Evolutionary conservation across 2,797 vertebrate genomes (phyloP).

Genomic region (Podarcis siculus): DNA sequence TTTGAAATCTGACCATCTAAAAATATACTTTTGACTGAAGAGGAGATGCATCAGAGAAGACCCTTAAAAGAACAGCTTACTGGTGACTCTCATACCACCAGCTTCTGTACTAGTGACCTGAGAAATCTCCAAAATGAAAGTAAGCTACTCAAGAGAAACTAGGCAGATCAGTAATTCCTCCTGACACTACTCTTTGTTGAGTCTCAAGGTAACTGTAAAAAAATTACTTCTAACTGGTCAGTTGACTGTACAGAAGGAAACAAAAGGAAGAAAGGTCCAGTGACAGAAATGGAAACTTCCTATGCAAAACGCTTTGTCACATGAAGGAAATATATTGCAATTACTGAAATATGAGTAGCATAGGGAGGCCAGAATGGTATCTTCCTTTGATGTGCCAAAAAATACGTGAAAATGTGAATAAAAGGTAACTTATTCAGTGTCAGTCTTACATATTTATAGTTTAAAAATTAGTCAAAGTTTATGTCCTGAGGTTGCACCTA

Average conservation of each 20-base stretch:
- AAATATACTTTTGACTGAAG: conserved; percentile 6
- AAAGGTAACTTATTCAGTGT: conserved; percentile 85
- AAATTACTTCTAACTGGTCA: conserved; percentile 14
- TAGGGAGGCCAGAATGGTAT: conserved; percentile 58
- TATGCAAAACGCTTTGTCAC: conserved; percentile 23
- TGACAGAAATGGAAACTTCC: conserved; percentile 29
- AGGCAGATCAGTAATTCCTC: conserved; percentile 20
- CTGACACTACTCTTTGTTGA: conserved; percentile 51
- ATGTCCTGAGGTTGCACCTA: conserved; percentile 92
- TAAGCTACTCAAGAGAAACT: conserved; percentile 46
- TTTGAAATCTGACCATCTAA: neutral
- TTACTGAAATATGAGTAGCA: conserved; percentile 48
- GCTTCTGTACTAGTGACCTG: conserved; percentile 25
- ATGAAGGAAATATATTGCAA: conserved; percentile 27
- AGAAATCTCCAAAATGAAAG: conserved; percentile 40
- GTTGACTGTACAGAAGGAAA: neutral
- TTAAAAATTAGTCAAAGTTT: conserved; percentile 88
- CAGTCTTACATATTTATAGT: conserved; percentile 86
- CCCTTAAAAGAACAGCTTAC: neutral
- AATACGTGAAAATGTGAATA: conserved; percentile 78
- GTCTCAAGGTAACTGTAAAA: conserved; percentile 46
- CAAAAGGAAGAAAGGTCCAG: neutral
- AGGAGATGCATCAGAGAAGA: conserved; percentile 24
- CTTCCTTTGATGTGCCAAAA: conserved; percentile 42
- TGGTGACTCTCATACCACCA: fast-evolving